Conservation (phyloP, 2,888 invertebrate genomes). For the Nomada fabriciana region DNA sequence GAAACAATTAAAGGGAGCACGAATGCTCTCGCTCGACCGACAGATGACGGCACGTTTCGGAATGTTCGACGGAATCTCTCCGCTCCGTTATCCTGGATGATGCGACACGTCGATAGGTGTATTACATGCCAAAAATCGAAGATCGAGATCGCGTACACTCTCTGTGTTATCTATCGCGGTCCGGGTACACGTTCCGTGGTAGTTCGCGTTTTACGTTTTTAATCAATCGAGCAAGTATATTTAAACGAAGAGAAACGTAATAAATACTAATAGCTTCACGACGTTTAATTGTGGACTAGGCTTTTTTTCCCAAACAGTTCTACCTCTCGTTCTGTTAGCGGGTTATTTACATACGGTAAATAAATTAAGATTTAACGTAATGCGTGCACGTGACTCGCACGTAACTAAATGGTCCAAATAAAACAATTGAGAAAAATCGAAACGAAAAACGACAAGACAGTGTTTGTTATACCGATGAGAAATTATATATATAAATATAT, state of each 20-base stretch:
- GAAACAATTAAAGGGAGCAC: background rate
- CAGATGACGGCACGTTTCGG: background rate
- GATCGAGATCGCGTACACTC: constrained; percentile 1
- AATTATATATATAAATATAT: constrained; percentile 25
- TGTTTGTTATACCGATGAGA: constrained; percentile 56
- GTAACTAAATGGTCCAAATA: constrained; percentile 61
- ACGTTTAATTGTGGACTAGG: constrained; percentile 44
- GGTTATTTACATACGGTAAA: constrained; percentile 54
- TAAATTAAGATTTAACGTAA: constrained; percentile 34
- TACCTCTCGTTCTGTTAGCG: constrained; percentile 64
- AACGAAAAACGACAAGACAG: constrained; percentile 20
- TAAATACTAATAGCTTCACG: constrained; percentile 10
- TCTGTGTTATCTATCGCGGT: constrained; percentile 15
- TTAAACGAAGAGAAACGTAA: background rate
- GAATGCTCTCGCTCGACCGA: constrained; percentile 11
- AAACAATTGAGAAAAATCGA: constrained; percentile 18
- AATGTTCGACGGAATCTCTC: constrained; percentile 6
- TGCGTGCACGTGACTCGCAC: constrained; percentile 55
- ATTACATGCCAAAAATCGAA: background rate
- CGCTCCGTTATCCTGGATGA: background rate
- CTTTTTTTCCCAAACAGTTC: constrained; percentile 61
- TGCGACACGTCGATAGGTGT: background rate
- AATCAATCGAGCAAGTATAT: constrained; percentile 24
- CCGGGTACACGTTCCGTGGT: constrained; percentile 2
- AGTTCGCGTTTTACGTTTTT: constrained; percentile 7